phyloP scores from a whole-genome alignment of 2,888 invertebrate genomes.

The Drosophila bunnanda region DNA sequence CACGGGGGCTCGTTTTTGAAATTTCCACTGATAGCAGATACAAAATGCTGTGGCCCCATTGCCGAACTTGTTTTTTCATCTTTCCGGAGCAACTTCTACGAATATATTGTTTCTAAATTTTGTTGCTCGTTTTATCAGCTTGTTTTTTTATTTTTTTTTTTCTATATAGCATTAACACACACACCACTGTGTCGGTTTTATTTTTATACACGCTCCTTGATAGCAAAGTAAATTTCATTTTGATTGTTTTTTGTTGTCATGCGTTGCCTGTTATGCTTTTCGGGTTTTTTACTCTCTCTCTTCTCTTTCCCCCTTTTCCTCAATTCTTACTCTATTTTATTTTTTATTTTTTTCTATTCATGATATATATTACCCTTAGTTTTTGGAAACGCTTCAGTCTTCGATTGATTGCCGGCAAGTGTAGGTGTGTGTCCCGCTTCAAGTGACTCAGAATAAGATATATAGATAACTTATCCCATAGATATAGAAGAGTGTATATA shows the following conservation, averaged over 20 bases:
- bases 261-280: slow-evolving; percentile 37
- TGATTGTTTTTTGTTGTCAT: slow-evolving; percentile 58
- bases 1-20: slow-evolving; percentile 37
- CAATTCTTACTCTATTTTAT: slow-evolving; percentile 14
- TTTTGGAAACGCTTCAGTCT: slow-evolving; percentile 58
- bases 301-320: background rate
- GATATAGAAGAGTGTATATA: slow-evolving; percentile 11
- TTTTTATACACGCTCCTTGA: slow-evolving; percentile 64
- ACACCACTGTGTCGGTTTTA: slow-evolving; percentile 67
- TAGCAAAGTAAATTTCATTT: slow-evolving; percentile 55
- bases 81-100: slow-evolving; percentile 36
- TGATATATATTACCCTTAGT: slow-evolving; percentile 53
- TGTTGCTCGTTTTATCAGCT: slow-evolving; percentile 60
- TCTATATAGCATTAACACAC: slow-evolving; percentile 10
- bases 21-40: slow-evolving; percentile 28
- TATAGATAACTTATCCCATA: slow-evolving; percentile 10
- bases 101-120: slow-evolving; percentile 7
- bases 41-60: slow-evolving; percentile 17
- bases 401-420: slow-evolving; percentile 67
- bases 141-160: slow-evolving; percentile 54
- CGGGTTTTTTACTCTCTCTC: slow-evolving; percentile 1
- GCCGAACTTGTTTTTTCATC: slow-evolving; percentile 44
- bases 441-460: slow-evolving; percentile 18
- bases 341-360: background rate
- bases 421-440: slow-evolving; percentile 59